Evolutionary conservation across 2,797 vertebrate genomes (phyloP).

Genomic region (Gobio occitaniae): DNA sequence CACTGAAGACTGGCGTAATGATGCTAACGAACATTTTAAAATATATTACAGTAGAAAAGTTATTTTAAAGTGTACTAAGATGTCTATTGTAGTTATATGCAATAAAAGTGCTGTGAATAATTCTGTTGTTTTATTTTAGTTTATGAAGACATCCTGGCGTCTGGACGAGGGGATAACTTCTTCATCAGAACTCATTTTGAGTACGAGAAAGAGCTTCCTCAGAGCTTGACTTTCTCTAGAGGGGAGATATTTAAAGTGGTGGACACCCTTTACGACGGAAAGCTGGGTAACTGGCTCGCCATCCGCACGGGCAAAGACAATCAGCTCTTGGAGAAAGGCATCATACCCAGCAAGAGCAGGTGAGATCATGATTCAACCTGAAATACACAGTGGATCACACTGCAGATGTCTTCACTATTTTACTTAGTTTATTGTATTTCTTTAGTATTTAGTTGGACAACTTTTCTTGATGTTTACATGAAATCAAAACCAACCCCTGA

Average conservation of each 20-base stretch:
- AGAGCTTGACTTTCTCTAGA: constrained; percentile 89
- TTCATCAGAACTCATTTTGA: constrained; percentile 98
- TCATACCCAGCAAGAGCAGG: constrained; percentile 99
- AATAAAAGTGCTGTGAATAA: neutral
- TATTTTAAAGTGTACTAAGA: neutral
- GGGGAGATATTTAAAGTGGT: constrained; percentile 95
- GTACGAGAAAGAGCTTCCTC: constrained; percentile 91
- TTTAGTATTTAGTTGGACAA: neutral
- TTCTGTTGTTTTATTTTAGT: constrained; percentile 76
- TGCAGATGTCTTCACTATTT: neutral
- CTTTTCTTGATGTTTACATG: neutral
- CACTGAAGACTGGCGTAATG: neutral
- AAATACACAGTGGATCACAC: neutral
- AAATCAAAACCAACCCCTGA: neutral
- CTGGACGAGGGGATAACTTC: constrained; percentile 95
- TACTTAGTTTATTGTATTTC: neutral
- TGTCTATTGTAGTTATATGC: neutral
- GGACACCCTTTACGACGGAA: constrained; percentile 95
- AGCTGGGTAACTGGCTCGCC: constrained; percentile 95
- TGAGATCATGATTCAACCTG: constrained; percentile 61
- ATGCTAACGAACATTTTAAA: neutral
- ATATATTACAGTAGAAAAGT: neutral
- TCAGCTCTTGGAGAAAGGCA: constrained; percentile 91
- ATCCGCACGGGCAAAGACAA: constrained; percentile 86
- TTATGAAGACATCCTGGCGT: constrained; percentile 92